phyloP scores from a whole-genome alignment of 2,113 vertebrate genomes.

The Takifugu flavidus region DNA sequence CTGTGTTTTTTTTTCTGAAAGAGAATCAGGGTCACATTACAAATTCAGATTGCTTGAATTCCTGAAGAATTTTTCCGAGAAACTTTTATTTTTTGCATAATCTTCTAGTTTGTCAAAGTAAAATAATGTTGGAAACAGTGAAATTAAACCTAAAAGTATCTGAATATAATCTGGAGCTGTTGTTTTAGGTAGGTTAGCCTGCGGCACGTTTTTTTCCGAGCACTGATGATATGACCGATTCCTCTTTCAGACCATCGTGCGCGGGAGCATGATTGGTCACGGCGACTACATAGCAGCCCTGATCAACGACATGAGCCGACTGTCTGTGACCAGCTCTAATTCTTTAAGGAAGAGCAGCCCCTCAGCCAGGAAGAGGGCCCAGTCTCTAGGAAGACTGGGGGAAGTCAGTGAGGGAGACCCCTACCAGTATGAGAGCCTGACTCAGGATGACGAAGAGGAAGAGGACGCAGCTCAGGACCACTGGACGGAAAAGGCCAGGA shows the following conservation, averaged over 20 bases:
- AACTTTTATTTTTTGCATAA: no score
- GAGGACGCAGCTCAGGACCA: slow-evolving; percentile 74
- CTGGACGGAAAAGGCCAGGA: slow-evolving; percentile 81
- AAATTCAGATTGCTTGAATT: no score
- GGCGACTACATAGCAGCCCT: slow-evolving; percentile 92
- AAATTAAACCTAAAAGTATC: no score
- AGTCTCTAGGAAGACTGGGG: slow-evolving; percentile 88
- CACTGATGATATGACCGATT: slow-evolving; percentile 44
- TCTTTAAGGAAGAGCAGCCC: slow-evolving; percentile 89
- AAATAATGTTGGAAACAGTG: no score
- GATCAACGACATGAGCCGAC: slow-evolving; percentile 91
- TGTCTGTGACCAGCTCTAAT: slow-evolving; percentile 95
- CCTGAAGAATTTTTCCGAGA: no score
- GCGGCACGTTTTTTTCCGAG: neutral
- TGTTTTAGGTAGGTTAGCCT: no score
- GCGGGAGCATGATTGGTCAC: slow-evolving; percentile 86
- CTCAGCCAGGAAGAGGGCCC: slow-evolving; percentile 85
- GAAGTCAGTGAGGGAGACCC: slow-evolving; percentile 85
- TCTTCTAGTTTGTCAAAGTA: no score
- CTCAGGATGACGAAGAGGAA: slow-evolving; percentile 71
- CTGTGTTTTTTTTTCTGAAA: no score
- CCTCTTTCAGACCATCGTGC: slow-evolving; percentile 86
- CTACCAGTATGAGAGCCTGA: slow-evolving; percentile 86
- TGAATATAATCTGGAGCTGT: no score
- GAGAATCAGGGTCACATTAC: no score